phyloP scores from a whole-genome alignment of 2,888 invertebrate genomes.

The Euzetes globulus region DNA sequence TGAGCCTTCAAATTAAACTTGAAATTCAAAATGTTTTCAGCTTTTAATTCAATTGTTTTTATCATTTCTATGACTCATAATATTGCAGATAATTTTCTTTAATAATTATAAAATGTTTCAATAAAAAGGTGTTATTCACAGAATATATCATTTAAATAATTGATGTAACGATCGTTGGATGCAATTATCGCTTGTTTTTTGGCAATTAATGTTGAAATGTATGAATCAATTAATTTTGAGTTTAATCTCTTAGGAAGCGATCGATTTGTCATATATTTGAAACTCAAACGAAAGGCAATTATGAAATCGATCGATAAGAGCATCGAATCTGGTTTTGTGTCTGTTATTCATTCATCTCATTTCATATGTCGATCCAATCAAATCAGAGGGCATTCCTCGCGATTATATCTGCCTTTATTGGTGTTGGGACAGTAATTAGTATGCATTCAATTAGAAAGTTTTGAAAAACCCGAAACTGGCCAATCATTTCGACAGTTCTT shows the following conservation, averaged over 20 bases:
- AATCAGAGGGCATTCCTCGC: not conserved
- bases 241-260: not conserved
- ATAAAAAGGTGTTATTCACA: not conserved
- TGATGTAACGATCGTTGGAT: too few relatives aligned
- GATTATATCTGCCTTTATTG: not conserved
- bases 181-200: too few relatives aligned
- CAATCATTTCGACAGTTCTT: slow-evolving; percentile 5
- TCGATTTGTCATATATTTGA: not conserved
- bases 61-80: not conserved
- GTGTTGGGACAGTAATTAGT: not conserved
- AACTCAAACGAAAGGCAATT: not conserved
- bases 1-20: too few relatives aligned
- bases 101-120: not conserved
- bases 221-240: not conserved
- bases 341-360: not conserved
- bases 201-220: too few relatives aligned
- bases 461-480: slow-evolving; percentile 6
- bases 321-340: slow-evolving; percentile 4
- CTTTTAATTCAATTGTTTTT: not conserved
- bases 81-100: not conserved
- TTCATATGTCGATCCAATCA: not conserved
- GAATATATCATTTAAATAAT: too few relatives aligned
- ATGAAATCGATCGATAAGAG: not conserved
- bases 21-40: not conserved
- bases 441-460: not conserved